Base-by-base conservation (phyloP, 2,888 invertebrate species). In the Mesochorus sp. region DNA sequence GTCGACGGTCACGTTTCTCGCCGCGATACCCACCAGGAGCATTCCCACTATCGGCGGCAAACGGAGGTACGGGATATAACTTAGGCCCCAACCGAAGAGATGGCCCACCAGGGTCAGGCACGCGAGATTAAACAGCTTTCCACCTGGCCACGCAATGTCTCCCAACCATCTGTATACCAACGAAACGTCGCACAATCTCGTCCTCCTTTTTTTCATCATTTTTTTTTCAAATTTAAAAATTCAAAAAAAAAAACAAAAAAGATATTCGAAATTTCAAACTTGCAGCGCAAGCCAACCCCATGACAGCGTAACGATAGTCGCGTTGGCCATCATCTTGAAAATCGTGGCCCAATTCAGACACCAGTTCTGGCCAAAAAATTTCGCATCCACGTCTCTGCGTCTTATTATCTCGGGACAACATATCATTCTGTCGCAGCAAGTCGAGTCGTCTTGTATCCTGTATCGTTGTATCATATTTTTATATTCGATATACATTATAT, bases 41-140 rank as follows among this genome's bases (percentile, higher is more conserved):
- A 93, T 93, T 37, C 93, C 93, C 70, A 94, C 87, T 89, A 93
- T 92, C 14, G 93, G 93, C 1, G 93, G 92, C 12, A 91, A 42
- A 34, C 70, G 76, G 10, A 80, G 73, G 55, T 76, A 73, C 31
- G 80, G 80, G 39, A 80, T 59, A 44, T 73, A 70, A 42, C 76
- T 73, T 39, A 80, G 57, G 28, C 64, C 34, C 73, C 80, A 80
- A 6, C 80, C 80, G 44, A 80, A 26, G 26, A 76, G 64, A 70
- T 80, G 73, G 26, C 76, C 76, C 39, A 62, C 59, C 24, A 76
- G 57, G 4, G 73, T 73, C 17, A 80, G 53, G 17, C 51, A 61
- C n/a, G 73, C 34, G 19, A 80, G 76, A 24, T 68, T 72, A 59
- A 80, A 80, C 24, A 80, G 49, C 21, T 68, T 70, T 5, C 80